A percentile compares a stretch with the other conserved stretches of the same genome.
Evolutionary conservation across 2,888 invertebrate species (phyloP).

Genomic region (Falcaria lacertinaria): DNA sequence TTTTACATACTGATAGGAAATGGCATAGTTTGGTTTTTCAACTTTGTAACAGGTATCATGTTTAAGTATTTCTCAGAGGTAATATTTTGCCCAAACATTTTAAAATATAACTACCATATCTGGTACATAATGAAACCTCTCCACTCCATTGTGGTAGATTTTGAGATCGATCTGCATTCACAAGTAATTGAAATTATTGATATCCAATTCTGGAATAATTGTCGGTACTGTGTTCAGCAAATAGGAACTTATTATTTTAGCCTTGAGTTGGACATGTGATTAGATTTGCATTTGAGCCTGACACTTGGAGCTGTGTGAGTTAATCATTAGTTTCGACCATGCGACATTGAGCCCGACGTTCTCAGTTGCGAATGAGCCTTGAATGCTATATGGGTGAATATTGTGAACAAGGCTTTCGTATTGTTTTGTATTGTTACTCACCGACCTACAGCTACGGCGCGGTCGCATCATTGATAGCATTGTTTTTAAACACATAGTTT

Average conservation of each 20-base stretch:
- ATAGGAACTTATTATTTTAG: not conserved
- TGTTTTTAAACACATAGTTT: conserved; percentile 26
- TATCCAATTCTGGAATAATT: no score
- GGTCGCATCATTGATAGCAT: conserved; percentile 40
- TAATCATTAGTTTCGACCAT: conserved; percentile 38
- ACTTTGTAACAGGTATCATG: no score
- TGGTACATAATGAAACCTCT: no score
- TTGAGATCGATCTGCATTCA: no score
- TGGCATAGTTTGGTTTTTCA: not conserved
- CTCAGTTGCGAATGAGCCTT: conserved; percentile 44
- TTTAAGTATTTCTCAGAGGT: no score
- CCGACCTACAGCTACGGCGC: conserved; percentile 21
- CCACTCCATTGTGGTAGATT: no score
- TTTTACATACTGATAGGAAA: not conserved
- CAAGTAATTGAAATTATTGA: no score
- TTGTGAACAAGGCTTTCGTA: conserved; percentile 33
- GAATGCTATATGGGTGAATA: conserved; percentile 37
- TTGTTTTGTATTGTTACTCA: conserved; percentile 32
- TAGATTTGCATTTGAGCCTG: conserved; percentile 26
- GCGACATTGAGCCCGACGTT: conserved; percentile 50
- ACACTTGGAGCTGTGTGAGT: conserved; percentile 31
- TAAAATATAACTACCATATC: no score
- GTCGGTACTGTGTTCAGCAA: not conserved
- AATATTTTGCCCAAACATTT: no score
- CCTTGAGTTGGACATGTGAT: conserved; percentile 12